These are phyloP conservation scores for Zele albiditarsus DNA, from an alignment of 2,888 invertebrate species.

Conservation along the genomic window DNA sequence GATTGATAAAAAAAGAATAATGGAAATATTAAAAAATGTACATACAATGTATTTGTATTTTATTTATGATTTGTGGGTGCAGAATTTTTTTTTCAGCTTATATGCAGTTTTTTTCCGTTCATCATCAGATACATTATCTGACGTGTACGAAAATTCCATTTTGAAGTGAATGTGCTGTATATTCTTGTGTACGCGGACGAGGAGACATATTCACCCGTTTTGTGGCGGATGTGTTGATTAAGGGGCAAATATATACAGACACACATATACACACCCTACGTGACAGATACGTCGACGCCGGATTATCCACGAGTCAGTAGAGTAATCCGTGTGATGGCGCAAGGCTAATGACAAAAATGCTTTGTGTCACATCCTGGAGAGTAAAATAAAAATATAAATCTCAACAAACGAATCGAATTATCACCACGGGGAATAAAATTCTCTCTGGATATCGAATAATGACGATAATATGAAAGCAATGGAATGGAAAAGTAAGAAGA, in stretches of 20 bases:
- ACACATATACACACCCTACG: neutral
- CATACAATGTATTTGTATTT: too few relatives aligned
- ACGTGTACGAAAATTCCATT: neutral
- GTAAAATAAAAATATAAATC: neutral
- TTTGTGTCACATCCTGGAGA: conserved; percentile 32
- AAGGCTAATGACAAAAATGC: conserved; percentile 13
- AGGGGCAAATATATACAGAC: neutral
- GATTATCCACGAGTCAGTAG: conserved; percentile 11
- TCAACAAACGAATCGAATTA: neutral
- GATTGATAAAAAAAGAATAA: too few relatives aligned
- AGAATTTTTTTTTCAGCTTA: too few relatives aligned
- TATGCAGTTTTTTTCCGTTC: neutral
- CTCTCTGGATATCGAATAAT: too few relatives aligned
- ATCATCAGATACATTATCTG: neutral
- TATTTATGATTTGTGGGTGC: too few relatives aligned
- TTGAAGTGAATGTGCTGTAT: neutral
- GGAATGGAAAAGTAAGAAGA: too few relatives aligned
- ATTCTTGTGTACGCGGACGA: neutral
- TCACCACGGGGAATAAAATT: too few relatives aligned
- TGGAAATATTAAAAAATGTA: too few relatives aligned
- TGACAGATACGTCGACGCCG: neutral
- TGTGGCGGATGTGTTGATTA: conserved; percentile 20
- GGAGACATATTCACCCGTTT: conserved; percentile 6
- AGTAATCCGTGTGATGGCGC: conserved; percentile 25
- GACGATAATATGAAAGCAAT: too few relatives aligned